Conservation (phyloP, 2,797 vertebrate species). For the Hydrocynus forskahlii region DNA sequence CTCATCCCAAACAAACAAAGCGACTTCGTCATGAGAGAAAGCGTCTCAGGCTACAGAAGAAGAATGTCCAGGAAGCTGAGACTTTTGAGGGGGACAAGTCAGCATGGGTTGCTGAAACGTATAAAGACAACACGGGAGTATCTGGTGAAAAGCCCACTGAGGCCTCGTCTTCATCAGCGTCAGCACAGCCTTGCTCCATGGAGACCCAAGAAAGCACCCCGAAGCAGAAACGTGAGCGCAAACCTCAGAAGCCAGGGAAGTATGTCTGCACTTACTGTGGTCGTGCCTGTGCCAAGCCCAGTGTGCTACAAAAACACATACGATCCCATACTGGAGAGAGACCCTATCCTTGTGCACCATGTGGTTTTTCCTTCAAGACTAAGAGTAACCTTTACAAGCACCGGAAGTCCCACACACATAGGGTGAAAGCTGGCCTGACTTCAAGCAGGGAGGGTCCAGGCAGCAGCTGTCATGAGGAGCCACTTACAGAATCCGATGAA, state of each 20-base stretch:
- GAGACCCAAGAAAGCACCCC: constrained; percentile 81
- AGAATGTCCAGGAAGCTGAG: constrained; percentile 80
- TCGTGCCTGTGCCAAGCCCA: constrained; percentile 94
- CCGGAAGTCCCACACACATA: constrained; percentile 95
- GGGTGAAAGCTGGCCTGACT: constrained; percentile 91
- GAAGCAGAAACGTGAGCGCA: constrained; percentile 89
- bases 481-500: constrained; percentile 92
- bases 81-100: constrained; percentile 55
- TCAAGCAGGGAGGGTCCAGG: constrained; percentile 67
- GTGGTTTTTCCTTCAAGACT: constrained; percentile 97
- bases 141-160: constrained; percentile 73
- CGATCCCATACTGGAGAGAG: constrained; percentile 96
- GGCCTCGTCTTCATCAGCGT: constrained; percentile 61
- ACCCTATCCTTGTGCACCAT: constrained; percentile 93
- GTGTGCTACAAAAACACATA: constrained; percentile 97
- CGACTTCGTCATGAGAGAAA: constrained; percentile 73
- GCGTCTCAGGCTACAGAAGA: constrained; percentile 72
- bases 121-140: constrained; percentile 76
- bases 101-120: constrained; percentile 62
- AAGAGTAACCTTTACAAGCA: constrained; percentile 99
- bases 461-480: constrained; percentile 83
- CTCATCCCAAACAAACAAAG: constrained; percentile 66
- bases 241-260: constrained; percentile 94
- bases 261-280: constrained; percentile 97
- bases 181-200: constrained; percentile 61